Evolutionary conservation across 2,113 vertebrate genomes (phyloP), one percentile per base, ranked within the genome.

Genomic region (Gymnarchus niloticus): DNA sequence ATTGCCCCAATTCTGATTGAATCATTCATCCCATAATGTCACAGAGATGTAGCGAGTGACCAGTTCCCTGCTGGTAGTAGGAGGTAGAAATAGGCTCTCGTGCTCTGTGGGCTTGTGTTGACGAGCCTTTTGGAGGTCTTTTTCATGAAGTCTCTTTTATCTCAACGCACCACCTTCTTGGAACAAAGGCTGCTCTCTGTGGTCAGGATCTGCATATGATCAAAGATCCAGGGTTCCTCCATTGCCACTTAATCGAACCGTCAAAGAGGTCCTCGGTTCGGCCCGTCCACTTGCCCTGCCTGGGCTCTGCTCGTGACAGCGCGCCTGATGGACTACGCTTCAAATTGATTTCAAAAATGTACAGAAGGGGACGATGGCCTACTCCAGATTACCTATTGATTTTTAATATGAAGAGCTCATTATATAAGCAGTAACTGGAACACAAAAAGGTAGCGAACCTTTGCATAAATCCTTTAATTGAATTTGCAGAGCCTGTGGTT

Each of bases 401-500:
- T 98, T 96, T 98, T 98, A 97, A 99, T 99, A 99, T 99, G 98
- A 99, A 98, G 98, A 98, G 97, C 97, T 99, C 97, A 98, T 99
- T 99, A 98, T 96, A 98, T 97, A 99, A 97, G 97, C 97, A 98
- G 96, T 96, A 97, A 97, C 97, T 95, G 96, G 96, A 96, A 94
- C 96, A 98, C 96, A 97, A 97, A 98, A 98, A 97, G 95, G 95
- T 95, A 96, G 96, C 95, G 96, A 97, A 98, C 97, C 98, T 99
- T 98, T 99, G 97, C 97, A 99, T 99, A 98, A 98, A 99, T 99
- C 98, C 96, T 99, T 98, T 99, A 99, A 99, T 99, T 99, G 96
- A 99, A 99, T 99, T 99, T 98, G 96, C 96, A 98, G 95, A 96
- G 95, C 95, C 95, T 92, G 96, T 97, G 96, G 96, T 97, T 97